Base-by-base conservation (phyloP, 2,797 vertebrate species). In the Tarsius wallacei region DNA sequence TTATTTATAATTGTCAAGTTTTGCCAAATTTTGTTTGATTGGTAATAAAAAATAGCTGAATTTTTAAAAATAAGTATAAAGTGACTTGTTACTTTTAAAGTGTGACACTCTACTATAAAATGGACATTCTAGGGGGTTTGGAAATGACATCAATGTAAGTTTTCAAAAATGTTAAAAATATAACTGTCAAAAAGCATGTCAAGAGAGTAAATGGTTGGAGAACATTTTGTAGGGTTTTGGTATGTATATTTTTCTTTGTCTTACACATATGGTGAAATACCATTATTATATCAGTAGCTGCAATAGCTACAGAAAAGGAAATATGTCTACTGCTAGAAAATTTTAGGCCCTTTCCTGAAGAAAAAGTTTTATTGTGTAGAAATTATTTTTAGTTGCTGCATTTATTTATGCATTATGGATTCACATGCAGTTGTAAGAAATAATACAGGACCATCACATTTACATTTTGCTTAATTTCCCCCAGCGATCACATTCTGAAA, bases 131-230 rank as follows among this genome's bases (percentile, higher is more conserved):
- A 84, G 24, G n/a, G 16, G 83, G 24, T 53, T 91, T 51, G 77
- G 74, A 83, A 91, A 31, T 91, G 28, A 24, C 70, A 63, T 28
- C 24, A 19, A 74, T 31, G 24, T 36, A 76, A 55, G 13, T 26
- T 76, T 84, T 42, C 9, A 24, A 63, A 91, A 74, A 64, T 91
- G 31, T 64, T 74, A 91, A 74, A n/a, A 74, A 91, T 84, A 84
- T 84, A 31, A n/a, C 13, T 42, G 24, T 73, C 1, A 63, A 28
- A 82, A 82, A 15, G 28, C 28, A 71, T 73, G 47, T 64, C 66
- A 31, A 51, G 17, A 68, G n/a, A 33, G 16, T 73, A 82, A 17
- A 42, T 83, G 31, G 1, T 28, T 61, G 55, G 36, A 71, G 77
- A 91, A 71, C 13, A 51, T 70, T 70, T 70, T 70, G 31, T 17